Evolutionary conservation across 2,888 invertebrate genomes (phyloP), one percentile per base, ranked within the genome.

Genomic region (Tuberolachnus salignus): DNA sequence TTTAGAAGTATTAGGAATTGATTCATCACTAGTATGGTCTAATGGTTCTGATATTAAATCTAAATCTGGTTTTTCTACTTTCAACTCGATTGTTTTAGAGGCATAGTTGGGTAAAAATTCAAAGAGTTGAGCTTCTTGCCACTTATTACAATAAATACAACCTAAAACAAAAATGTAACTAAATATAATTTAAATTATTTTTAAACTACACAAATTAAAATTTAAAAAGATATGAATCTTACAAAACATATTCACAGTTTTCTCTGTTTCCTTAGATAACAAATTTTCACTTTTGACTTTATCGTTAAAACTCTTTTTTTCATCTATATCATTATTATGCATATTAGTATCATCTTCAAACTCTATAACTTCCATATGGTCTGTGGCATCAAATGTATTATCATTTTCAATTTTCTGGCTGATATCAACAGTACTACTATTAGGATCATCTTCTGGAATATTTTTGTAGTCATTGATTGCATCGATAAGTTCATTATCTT

Each of bases 111-210:
- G 59, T 16, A 78, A 49, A 78, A 78, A 78, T 51, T 78, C 75
- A 69, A 46, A 78, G 67, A 78, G 0, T 59, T 78, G 75, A 34
- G 75, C 59, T 78, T 78, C 75, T 8, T 78, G 75, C 75, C 75
- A 78, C 14, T 78, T 78, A 67, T 78, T 78, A 59, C 75, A 78
- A 59, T 78, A 78, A 42, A 78, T 59, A 67, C 75, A 78, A 78
- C 75, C 75, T 78, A 78, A 69, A 78, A 1, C 1, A 26, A 55
- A 21, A 16, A 21, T 64, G 1, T 21, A 67, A 23, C 16, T 3
- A 51, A 67, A 53, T 13, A 19, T 34, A 69, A 34, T 53, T 11
- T n/a, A 21, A 55, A 19, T 2, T 55, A 3, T 55, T 19, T 11
- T 21, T 11, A 13, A 1, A 46, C 10, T 46, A 21, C 3, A 55